phyloP scores from a whole-genome alignment of 2,113 vertebrate genomes.

The Guaruba guarouba region DNA sequence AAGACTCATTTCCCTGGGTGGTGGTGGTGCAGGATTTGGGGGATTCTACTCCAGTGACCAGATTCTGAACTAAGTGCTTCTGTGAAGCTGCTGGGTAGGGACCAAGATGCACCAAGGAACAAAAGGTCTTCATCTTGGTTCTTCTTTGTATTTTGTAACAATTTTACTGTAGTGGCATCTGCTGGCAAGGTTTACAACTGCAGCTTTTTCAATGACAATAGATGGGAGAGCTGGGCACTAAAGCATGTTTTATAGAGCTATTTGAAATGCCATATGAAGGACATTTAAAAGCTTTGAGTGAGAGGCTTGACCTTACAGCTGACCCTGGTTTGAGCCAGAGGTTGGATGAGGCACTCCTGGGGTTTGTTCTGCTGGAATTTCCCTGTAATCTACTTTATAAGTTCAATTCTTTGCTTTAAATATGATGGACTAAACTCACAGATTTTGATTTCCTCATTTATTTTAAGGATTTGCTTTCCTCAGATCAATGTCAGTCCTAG shows the following conservation, averaged over 20 bases:
- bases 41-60: background rate
- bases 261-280: background rate
- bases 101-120: rapidly evolving
- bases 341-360: background rate
- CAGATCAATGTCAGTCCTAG: background rate
- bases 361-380: background rate
- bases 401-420: background rate
- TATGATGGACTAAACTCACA: background rate
- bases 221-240: background rate
- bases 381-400: background rate
- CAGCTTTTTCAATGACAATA: background rate
- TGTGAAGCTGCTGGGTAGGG: background rate
- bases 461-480: background rate
- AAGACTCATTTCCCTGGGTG: background rate
- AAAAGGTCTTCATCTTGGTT: background rate
- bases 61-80: background rate
- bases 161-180: conserved; percentile 9
- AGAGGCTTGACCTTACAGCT: background rate
- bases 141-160: background rate
- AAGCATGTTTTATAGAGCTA: background rate
- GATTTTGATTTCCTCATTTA: background rate
- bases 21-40: background rate
- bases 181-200: conserved; percentile 8
- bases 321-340: background rate
- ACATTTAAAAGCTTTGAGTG: background rate